Base-by-base conservation (phyloP, 1,140 invertebrate genomes). In the Zaprionus lachaisei region DNA sequence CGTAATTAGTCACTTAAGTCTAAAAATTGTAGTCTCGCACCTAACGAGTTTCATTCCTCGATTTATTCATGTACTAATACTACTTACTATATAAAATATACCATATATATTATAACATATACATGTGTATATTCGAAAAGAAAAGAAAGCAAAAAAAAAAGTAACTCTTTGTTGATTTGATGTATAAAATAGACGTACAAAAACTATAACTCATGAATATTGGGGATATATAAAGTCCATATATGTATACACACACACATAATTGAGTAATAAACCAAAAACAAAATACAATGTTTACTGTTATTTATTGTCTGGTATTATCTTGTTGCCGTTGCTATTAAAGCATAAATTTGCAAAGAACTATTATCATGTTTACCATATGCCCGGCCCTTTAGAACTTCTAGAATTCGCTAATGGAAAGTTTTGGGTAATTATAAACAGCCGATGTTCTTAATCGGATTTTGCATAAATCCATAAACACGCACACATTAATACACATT, bases 121-220 rank as follows among this genome's bases (percentile, higher is more conserved):
- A 31, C 24, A 68, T 58, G 28, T 56, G 22, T 57, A 67, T 67
- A 31, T 58, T 47, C 31, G 22, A 71, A n/a, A 64, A 58, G 67
- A 75, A 70, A n/a, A 34, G 22, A 17, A 24, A 20, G 20, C 20
- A 22, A 22, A 22, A 61, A 22, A n/a, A 2, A 41, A 60, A 60
- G 2, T 2, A 70, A 37, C 44, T 69, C 60, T 72, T 77, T 84
- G 72, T 78, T 68, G 56, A 44, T 83, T 84, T 81, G 81, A 83
- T 87, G 71, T 87, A 79, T 79, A 75, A 72, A 82, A 72, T 85
- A 84, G 61, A 69, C 81, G 44, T 69, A 51, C 41, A 68, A 80
- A 17, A 56, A 58, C 65, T 49, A 75, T 83, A 80, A 83, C 72
- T 83, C 83, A 80, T 79, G 73, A 87, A 72, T 86, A 86, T 83